These are phyloP conservation scores for Todus mexicanus DNA, from an alignment of 2,797 vertebrate genomes.

Conservation along the genomic window DNA sequence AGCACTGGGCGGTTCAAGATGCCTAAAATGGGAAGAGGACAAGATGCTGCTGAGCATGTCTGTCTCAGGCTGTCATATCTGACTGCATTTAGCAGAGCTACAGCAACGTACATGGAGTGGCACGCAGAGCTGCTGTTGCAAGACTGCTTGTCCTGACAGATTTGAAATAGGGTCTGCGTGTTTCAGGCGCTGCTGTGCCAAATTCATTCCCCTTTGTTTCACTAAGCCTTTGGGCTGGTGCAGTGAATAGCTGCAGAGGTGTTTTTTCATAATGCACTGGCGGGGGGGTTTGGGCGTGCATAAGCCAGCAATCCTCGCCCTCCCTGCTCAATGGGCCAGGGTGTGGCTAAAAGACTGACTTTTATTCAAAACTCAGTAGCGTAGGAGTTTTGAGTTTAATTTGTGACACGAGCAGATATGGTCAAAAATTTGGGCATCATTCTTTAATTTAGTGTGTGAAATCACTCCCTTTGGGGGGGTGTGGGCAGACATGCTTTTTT, in stretches of 20 bases:
- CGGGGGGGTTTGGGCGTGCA: neutral
- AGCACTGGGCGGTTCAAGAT: neutral
- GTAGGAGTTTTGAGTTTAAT: neutral
- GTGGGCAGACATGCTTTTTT: neutral
- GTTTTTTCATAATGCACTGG: neutral
- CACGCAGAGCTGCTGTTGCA: neutral
- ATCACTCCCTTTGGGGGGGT: neutral
- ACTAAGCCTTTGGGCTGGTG: slow-evolving; percentile 15
- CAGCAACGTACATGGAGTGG: neutral
- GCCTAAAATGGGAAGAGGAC: neutral
- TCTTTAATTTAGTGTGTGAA: neutral
- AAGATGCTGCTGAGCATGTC: neutral
- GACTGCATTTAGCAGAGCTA: neutral
- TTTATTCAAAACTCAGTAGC: neutral
- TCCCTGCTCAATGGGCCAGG: neutral
- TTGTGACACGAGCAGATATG: neutral
- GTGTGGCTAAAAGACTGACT: neutral
- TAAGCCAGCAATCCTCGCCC: neutral
- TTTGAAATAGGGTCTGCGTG: neutral
- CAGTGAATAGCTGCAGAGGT: slow-evolving; percentile 31
- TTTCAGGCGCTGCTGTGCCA: neutral
- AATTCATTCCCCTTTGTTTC: slow-evolving; percentile 28
- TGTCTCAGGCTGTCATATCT: neutral
- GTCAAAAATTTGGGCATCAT: rapidly evolving
- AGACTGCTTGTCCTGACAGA: slow-evolving; percentile 46